Percentiles rank a stretch among this genome's conserved stretches.
Conservation (phyloP, 1,140 invertebrate species). For the Vanessa atalanta region DNA sequence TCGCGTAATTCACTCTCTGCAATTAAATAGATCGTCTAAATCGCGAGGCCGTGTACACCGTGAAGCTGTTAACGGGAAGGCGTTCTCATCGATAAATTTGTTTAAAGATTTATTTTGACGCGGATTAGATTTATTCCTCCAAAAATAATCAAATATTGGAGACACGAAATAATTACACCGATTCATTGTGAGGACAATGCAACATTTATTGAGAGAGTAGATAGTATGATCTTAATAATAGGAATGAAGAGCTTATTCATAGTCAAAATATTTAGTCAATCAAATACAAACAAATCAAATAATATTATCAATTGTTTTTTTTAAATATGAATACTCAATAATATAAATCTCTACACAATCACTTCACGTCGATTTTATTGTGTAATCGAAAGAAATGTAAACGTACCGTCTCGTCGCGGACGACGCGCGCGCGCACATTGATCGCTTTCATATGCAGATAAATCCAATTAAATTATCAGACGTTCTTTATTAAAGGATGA, state of each 20-base stretch:
- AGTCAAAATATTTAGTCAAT: no score
- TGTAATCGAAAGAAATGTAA: neutral
- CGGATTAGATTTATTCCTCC: no score
- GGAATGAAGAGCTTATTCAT: no score
- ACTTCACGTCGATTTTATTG: neutral
- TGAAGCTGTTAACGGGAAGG: neutral
- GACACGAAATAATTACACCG: no score
- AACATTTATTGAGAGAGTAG: no score
- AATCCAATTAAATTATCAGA: slow-evolving; percentile 16
- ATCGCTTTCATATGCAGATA: slow-evolving; percentile 22
- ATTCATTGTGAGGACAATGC: no score
- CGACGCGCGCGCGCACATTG: neutral
- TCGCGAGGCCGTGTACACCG: neutral
- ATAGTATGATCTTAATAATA: no score
- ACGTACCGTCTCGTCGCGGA: neutral
- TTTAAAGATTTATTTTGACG: neutral
- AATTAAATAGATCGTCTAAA: slow-evolving; percentile 4
- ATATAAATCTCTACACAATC: slow-evolving; percentile 15
- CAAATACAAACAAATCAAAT: no score
- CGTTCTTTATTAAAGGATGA: slow-evolving; percentile 6
- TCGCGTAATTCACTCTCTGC: slow-evolving; percentile 8
- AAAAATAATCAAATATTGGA: no score
- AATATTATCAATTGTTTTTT: neutral
- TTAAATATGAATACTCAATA: neutral
- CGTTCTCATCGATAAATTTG: neutral